These are phyloP conservation scores for Nothocercus nigrocapillus DNA, from an alignment of 2,113 vertebrate genomes.

Conservation along the genomic window DNA sequence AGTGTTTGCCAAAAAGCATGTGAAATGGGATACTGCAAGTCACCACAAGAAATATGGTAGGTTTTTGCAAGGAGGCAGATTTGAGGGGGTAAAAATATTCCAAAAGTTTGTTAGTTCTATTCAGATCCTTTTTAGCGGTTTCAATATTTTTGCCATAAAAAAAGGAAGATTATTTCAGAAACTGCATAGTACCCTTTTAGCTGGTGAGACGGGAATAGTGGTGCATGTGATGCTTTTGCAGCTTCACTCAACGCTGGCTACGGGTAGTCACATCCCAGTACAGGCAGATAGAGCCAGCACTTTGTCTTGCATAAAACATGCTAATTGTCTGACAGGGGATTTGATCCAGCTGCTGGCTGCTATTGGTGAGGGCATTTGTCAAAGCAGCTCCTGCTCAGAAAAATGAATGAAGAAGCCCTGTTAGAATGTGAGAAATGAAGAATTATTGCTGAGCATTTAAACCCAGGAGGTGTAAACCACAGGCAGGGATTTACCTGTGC, in stretches of 20 bases:
- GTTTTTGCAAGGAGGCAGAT: not conserved
- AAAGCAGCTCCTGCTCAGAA: not conserved
- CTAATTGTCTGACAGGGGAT: not conserved
- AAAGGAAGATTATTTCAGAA: not conserved
- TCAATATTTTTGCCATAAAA: not conserved
- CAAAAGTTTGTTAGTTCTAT: not conserved
- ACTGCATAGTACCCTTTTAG: not conserved
- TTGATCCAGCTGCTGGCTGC: conserved; percentile 3
- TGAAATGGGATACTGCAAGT: not conserved
- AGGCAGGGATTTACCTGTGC: accelerated
- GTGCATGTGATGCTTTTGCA: not conserved
- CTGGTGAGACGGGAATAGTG: not conserved
- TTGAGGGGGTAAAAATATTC: not conserved
- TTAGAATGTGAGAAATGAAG: not conserved
- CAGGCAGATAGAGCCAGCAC: not conserved
- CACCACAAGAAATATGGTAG: not conserved
- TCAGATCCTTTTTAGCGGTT: not conserved
- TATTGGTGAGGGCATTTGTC: not conserved
- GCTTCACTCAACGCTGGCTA: not conserved
- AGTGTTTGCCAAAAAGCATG: not conserved
- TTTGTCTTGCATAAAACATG: not conserved
- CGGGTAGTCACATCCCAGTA: not conserved
- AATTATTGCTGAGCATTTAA: not conserved
- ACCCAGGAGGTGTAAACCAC: not conserved
- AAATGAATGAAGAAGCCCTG: not conserved